Evolutionary conservation across 2,888 invertebrate genomes (phyloP).

Genomic region (Apamea monoglypha): DNA sequence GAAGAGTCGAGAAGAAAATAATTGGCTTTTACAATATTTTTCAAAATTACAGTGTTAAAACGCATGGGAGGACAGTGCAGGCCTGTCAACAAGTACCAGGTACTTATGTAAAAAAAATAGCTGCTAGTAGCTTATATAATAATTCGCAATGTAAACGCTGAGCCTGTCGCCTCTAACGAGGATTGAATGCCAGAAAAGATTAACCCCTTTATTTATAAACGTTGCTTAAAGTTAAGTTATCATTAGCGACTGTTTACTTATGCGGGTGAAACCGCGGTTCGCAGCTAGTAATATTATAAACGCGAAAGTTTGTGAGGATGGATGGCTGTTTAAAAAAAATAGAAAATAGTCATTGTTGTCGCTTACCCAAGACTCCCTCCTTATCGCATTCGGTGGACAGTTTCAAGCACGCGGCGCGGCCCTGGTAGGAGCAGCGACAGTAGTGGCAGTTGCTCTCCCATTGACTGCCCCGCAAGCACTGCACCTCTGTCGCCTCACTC

Average conservation of each 20-base stretch:
- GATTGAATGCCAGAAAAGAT: no score
- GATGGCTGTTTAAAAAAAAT: no score
- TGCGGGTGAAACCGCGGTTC: no score
- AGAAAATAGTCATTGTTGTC: neutral
- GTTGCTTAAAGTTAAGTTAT: no score
- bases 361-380: slow-evolving; percentile 69
- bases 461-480: slow-evolving; percentile 77
- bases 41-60: neutral
- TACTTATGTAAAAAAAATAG: no score
- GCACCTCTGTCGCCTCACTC: slow-evolving; percentile 58
- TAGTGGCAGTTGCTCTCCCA: slow-evolving; percentile 81
- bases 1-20: neutral
- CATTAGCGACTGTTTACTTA: no score
- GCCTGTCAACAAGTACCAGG: neutral
- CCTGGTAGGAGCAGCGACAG: slow-evolving; percentile 76
- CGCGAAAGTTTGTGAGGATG: no score
- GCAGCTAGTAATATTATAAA: no score
- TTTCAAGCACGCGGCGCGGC: slow-evolving; percentile 74
- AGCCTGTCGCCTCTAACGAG: no score
- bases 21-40: neutral
- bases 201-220: no score
- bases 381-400: slow-evolving; percentile 63
- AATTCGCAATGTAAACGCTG: no score
- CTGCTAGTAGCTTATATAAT: no score
- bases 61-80: neutral